Conservation (phyloP, 2,888 invertebrate genomes). For the Caenorhabditis doughertyi region DNA sequence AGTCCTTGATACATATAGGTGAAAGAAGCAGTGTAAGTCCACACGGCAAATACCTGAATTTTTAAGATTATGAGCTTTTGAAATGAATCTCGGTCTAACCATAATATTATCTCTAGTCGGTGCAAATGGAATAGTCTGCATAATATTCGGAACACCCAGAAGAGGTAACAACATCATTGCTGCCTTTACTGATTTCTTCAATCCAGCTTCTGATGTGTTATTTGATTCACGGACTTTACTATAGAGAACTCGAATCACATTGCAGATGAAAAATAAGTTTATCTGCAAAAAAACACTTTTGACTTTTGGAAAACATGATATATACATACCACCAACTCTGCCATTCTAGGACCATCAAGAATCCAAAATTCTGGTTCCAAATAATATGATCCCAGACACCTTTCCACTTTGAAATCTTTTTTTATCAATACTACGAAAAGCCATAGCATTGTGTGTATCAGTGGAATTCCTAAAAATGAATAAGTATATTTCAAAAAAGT, state of each 20-base stretch:
- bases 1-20: slow-evolving; percentile 85
- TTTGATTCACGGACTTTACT: slow-evolving; percentile 84
- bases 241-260: slow-evolving; percentile 85
- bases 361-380: slow-evolving; percentile 87
- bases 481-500: not conserved
- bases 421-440: slow-evolving; percentile 77
- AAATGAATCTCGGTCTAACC: slow-evolving; percentile 58
- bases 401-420: slow-evolving; percentile 78
- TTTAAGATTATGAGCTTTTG: not conserved
- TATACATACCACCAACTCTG: slow-evolving; percentile 89
- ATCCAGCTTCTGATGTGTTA: slow-evolving; percentile 84
- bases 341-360: slow-evolving; percentile 91
- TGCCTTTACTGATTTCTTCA: slow-evolving; percentile 85
- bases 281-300: slow-evolving; percentile 83
- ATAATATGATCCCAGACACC: slow-evolving; percentile 82
- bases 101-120: slow-evolving; percentile 83
- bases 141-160: slow-evolving; percentile 85
- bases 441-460: slow-evolving; percentile 81
- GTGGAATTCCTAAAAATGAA: slow-evolving; percentile 76
- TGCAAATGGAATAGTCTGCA: slow-evolving; percentile 84
- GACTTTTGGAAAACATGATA: not conserved
- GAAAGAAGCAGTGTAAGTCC: slow-evolving; percentile 83
- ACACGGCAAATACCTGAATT: slow-evolving; percentile 83
- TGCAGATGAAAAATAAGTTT: slow-evolving; percentile 84
- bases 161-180: slow-evolving; percentile 84